Conservation (phyloP, 1,140 invertebrate species). For the Brachionus rubens region DNA sequence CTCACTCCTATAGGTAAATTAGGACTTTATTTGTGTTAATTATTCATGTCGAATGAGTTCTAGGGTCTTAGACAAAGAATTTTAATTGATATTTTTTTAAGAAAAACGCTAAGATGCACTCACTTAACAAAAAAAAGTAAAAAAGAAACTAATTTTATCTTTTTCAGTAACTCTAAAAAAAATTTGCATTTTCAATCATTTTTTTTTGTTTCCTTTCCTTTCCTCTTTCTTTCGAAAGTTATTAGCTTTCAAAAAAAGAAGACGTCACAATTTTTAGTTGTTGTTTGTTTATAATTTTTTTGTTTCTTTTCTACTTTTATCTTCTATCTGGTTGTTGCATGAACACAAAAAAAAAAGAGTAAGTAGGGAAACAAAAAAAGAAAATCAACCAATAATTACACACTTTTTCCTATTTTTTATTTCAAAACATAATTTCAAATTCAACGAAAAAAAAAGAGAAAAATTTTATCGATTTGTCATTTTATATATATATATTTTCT, state of each 20-base stretch:
- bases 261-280: too few relatives aligned
- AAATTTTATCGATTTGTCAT: conserved; percentile 32
- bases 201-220: neutral
- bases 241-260: too few relatives aligned
- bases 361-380: neutral
- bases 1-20: too few relatives aligned
- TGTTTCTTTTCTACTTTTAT: neutral
- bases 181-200: conserved; percentile 27
- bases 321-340: neutral
- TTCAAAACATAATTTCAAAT: conserved; percentile 21
- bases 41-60: too few relatives aligned
- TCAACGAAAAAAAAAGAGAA: conserved; percentile 10
- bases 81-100: neutral
- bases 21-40: too few relatives aligned
- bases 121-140: neutral
- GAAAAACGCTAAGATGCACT: neutral
- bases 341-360: neutral
- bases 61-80: too few relatives aligned
- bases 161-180: neutral
- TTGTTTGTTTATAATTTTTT: too few relatives aligned
- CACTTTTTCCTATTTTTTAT: neutral
- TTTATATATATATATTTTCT: too few relatives aligned
- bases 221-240: conserved; percentile 13
- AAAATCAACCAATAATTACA: conserved; percentile 25
- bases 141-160: neutral